phyloP scores from a whole-genome alignment of 2,797 vertebrate species.

The Gastrophryne carolinensis region DNA sequence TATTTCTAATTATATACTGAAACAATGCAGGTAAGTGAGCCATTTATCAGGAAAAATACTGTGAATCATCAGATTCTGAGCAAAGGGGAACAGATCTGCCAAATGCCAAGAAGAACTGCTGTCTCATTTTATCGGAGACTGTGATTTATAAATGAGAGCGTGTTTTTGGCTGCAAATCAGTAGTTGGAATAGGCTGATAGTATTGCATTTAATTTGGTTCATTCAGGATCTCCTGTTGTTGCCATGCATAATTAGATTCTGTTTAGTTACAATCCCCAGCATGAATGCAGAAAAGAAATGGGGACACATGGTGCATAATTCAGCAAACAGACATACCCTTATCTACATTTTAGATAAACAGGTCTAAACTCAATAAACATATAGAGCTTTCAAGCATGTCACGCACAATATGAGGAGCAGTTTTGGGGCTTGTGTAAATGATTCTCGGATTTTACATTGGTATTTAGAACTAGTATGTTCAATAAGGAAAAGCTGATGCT shows the following conservation, averaged over 20 bases:
- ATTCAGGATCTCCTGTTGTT: slow-evolving; percentile 46
- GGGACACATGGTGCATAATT: slow-evolving; percentile 14
- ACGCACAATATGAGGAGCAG: not conserved
- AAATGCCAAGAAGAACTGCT: slow-evolving; percentile 43
- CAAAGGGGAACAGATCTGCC: slow-evolving; percentile 10
- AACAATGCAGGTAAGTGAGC: slow-evolving; percentile 33
- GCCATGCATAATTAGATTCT: slow-evolving; percentile 46
- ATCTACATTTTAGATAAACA: not conserved
- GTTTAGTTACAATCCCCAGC: slow-evolving; percentile 47
- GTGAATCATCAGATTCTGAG: slow-evolving; percentile 29
- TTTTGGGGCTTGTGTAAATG: not conserved
- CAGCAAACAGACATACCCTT: slow-evolving; percentile 12
- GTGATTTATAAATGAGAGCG: slow-evolving; percentile 47
- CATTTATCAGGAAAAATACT: slow-evolving; percentile 30
- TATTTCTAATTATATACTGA: slow-evolving; percentile 40
- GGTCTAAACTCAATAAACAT: not conserved
- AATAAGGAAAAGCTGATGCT: no score
- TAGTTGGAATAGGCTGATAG: slow-evolving; percentile 44
- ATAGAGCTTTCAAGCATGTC: not conserved
- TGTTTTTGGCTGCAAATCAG: slow-evolving; percentile 44
- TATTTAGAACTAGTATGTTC: no score
- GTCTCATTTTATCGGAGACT: slow-evolving; percentile 42
- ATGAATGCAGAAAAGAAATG: slow-evolving; percentile 43
- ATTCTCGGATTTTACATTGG: no score
- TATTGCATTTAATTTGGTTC: slow-evolving; percentile 52